These are phyloP conservation scores for Canis aureus DNA, from an alignment of 2,113 vertebrate species.

Conservation along the genomic window DNA sequence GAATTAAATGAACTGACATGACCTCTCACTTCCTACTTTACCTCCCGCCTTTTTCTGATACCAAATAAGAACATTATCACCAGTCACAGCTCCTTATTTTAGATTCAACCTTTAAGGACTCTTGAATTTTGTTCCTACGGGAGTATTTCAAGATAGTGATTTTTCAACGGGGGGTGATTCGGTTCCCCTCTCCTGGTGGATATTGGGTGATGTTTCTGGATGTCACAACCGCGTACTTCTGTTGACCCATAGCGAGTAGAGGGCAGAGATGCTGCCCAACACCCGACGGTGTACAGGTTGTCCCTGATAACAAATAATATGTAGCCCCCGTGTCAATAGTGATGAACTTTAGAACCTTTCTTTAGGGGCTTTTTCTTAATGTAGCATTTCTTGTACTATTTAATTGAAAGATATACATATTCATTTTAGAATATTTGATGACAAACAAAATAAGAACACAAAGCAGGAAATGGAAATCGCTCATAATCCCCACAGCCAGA, in stretches of 20 bases:
- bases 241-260: neutral
- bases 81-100: neutral
- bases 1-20: neutral
- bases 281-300: neutral
- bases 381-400: neutral
- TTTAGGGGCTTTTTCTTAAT: neutral
- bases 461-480: slow-evolving; percentile 50
- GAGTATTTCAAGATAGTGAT: neutral
- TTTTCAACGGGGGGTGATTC: neutral
- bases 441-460: slow-evolving; percentile 27
- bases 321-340: neutral
- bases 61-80: neutral
- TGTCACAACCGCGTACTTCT: neutral
- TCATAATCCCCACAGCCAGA: neutral
- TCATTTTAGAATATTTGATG: slow-evolving; percentile 42
- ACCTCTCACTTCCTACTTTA: neutral
- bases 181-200: neutral
- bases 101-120: neutral
- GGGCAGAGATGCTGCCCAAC: neutral
- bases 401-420: slow-evolving; percentile 39
- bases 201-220: neutral
- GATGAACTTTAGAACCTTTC: neutral
- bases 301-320: neutral
- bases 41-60: neutral
- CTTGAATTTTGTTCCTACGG: neutral